Conservation (phyloP, 1,140 invertebrate genomes). For the Rhynchophorus ferrugineus region DNA sequence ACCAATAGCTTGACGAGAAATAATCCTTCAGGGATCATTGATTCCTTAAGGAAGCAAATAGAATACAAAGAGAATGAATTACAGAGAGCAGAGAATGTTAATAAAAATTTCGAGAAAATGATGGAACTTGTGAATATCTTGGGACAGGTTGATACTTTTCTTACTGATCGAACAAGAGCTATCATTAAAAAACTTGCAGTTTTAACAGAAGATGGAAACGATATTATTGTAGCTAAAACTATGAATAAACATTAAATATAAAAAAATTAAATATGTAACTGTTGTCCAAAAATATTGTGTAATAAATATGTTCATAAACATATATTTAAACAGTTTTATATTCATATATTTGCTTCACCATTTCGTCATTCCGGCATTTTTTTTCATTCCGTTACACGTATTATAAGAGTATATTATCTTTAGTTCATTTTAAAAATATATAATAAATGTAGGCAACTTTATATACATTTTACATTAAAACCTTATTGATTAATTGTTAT, state of each 20-base stretch:
- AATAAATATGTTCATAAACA: too few species aligned
- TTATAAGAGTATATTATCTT: too few species aligned
- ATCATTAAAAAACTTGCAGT: conserved; percentile 34
- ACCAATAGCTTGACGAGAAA: conserved; percentile 8
- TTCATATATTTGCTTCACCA: too few species aligned
- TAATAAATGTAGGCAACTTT: too few species aligned
- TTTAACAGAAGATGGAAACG: conserved; percentile 27
- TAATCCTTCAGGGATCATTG: conserved; percentile 18
- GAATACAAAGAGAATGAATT: conserved; percentile 33
- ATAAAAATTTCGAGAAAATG: conserved; percentile 36
- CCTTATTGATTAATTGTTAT: too few species aligned
- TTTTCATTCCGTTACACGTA: too few species aligned
- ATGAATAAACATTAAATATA: conserved; percentile 4
- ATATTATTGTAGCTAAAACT: conserved; percentile 20
- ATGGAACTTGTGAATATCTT: conserved; percentile 37
- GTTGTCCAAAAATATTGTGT: too few species aligned
- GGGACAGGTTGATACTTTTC: conserved; percentile 37
- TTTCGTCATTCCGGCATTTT: too few species aligned
- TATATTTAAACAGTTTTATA: too few species aligned
- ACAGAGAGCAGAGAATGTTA: conserved; percentile 30
- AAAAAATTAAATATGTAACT: too few species aligned
- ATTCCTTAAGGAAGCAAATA: conserved; percentile 28
- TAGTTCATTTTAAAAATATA: too few species aligned
- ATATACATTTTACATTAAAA: too few species aligned
- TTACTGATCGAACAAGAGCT: conserved; percentile 31